Evolutionary conservation across 2,113 vertebrate genomes (phyloP).

Genomic region (Camelus dromedarius): DNA sequence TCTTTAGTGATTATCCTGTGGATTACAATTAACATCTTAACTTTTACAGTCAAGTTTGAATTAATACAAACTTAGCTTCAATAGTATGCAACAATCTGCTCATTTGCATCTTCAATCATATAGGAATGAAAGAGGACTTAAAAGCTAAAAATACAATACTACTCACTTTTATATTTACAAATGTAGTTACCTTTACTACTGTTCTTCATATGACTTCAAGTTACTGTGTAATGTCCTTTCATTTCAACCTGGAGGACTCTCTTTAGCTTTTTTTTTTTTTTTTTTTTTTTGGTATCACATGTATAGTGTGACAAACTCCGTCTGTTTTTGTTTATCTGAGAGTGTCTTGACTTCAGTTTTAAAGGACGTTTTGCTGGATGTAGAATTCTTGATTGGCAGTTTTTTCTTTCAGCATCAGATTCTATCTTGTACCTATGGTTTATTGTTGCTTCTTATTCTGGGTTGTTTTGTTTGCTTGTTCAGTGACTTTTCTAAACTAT

Average conservation of each 20-base stretch:
- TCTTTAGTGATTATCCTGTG: background rate
- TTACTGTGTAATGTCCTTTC: background rate
- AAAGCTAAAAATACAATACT: background rate
- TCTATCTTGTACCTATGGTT: background rate
- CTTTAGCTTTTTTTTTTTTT: background rate
- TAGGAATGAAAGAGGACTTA: background rate
- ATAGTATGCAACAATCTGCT: background rate
- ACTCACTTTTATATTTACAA: background rate
- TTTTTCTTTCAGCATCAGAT: background rate
- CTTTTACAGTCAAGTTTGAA: background rate
- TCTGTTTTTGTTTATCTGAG: background rate
- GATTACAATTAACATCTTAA: background rate
- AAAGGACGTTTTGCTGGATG: background rate
- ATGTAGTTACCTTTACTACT: background rate
- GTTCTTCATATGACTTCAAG: background rate
- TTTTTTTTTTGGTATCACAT: background rate
- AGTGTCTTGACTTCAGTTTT: conserved; percentile 20
- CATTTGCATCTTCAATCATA: conserved; percentile 23
- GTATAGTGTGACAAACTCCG: background rate
- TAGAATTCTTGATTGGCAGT: background rate
- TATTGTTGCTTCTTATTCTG: background rate
- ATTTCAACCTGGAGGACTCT: background rate
- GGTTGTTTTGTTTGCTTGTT: background rate
- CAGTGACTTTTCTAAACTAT: background rate
- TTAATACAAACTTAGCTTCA: background rate